Base-by-base conservation (phyloP, 1,140 invertebrate species). In the Notospermus geniculatus region DNA sequence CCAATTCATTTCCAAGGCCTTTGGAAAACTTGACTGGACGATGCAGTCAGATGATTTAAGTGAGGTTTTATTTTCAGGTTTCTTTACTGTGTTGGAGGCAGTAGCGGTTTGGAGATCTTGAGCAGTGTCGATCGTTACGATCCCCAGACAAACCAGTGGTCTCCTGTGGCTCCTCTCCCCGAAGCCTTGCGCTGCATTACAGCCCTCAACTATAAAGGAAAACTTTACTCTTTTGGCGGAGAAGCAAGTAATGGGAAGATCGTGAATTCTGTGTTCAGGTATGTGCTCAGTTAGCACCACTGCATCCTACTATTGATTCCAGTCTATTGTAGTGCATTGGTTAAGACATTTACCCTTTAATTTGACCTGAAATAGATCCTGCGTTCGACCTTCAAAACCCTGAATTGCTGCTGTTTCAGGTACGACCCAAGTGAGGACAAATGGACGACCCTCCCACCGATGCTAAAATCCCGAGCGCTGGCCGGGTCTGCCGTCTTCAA, bases 401-500 rank as follows among this genome's bases (percentile, higher is more conserved):
- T 23, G n/a, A 50, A 50, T 50, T 19, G 25, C 9, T 50, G 5
- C 7, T 27, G 13, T 65, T 61, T 52, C 54, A 80, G 84, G 27
- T 86, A 85, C 76, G 85, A 86, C 65, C 83, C 84, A 13, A 75
- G 81, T 17, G 70, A 82, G 41, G 84, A 86, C 71, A 69, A 64
- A 1, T 86, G 85, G 85, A 79, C 80, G 46, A 82, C 85, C 73
- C 76, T 86, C 74, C 79, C 84, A 55, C 69, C 80, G 7, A 85
- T 86, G 84, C 70, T 73, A 13, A 75, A 74, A 27, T 75, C 82
- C 2, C 71, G 85, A 55, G 76, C 76, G 22, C 61, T 79, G 19
- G 73, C 76, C 27, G 78, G 75, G 19, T 73, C 73, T 65, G 76
- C 77, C 25, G 72, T 80, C 0, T 72, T 73, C 62, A 69, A 71